Conservation (phyloP, 2,113 vertebrate genomes). For the Indri indri region DNA sequence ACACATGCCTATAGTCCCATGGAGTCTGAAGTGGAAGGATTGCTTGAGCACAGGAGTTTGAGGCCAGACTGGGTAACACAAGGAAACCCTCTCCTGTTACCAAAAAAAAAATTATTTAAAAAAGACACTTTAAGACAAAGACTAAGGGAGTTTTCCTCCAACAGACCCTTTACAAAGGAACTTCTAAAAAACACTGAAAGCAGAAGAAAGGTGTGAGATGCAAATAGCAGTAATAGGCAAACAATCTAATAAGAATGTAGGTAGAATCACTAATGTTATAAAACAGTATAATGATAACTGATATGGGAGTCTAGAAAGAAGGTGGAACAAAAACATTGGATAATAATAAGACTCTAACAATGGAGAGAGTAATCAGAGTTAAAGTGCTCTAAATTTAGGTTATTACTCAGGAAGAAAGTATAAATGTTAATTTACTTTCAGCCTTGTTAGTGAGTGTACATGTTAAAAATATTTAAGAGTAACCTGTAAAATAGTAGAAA, state of each 20-base stretch:
- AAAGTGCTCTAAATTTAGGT: not conserved
- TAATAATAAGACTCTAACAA: not conserved
- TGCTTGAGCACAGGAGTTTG: not conserved
- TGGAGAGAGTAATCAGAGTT: not conserved
- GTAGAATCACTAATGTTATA: not conserved
- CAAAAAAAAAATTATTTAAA: not conserved
- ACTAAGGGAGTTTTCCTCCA: not conserved
- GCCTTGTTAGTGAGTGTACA: not conserved
- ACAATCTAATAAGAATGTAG: not conserved
- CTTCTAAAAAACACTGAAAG: not conserved
- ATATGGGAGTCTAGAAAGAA: not conserved
- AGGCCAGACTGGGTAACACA: not conserved
- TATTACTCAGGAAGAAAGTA: not conserved
- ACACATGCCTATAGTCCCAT: not conserved
- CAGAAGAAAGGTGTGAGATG: not conserved
- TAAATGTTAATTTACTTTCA: not conserved
- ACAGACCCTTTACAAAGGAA: not conserved
- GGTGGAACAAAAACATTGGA: not conserved
- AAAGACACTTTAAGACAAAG: not conserved
- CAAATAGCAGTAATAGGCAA: not conserved
- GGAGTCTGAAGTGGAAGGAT: not conserved
- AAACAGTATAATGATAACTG: not conserved
- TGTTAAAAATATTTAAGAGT: not conserved
- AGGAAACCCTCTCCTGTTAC: not conserved
- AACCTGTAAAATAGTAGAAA: not conserved